These are phyloP conservation scores for Rhincodon typus DNA, from an alignment of 2,797 vertebrate species.

Conservation along the genomic window DNA sequence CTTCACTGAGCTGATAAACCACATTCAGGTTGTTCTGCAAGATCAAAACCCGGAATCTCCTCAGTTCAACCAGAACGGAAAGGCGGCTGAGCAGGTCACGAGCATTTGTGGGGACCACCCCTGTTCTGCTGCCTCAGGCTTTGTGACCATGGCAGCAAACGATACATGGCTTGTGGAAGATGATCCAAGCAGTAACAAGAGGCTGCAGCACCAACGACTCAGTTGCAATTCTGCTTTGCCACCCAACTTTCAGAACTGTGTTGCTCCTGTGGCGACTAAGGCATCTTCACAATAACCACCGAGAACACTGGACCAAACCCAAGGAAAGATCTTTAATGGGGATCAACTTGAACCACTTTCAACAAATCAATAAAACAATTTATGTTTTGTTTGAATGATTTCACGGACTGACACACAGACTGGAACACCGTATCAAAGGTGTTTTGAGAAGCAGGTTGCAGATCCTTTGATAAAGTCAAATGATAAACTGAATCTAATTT, in stretches of 20 bases:
- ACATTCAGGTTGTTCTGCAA: constrained; percentile 82
- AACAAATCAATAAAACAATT: constrained; percentile 54
- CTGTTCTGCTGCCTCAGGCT: constrained; percentile 60
- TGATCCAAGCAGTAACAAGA: constrained; percentile 59
- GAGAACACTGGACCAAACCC: constrained; percentile 48
- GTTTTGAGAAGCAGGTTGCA: constrained; percentile 14
- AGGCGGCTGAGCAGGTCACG: constrained; percentile 54
- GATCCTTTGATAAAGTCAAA: background rate
- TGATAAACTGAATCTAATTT: background rate
- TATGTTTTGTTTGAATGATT: constrained; percentile 48
- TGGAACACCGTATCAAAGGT: background rate
- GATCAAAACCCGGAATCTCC: constrained; percentile 60
- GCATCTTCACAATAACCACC: constrained; percentile 76
- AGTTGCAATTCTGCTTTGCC: constrained; percentile 84
- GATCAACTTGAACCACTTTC: constrained; percentile 52
- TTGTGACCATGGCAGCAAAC: constrained; percentile 68
- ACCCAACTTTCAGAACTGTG: constrained; percentile 97
- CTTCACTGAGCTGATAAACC: constrained; percentile 88
- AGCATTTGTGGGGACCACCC: constrained; percentile 52
- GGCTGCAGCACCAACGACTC: constrained; percentile 85
- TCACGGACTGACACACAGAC: constrained; percentile 46
- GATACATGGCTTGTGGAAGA: constrained; percentile 80
- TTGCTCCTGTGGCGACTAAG: constrained; percentile 88
- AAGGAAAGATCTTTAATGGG: constrained; percentile 62
- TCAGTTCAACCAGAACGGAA: constrained; percentile 53